Conservation (phyloP, 64 coral and sea anemone species). For the Astreopora myriophthalma region DNA sequence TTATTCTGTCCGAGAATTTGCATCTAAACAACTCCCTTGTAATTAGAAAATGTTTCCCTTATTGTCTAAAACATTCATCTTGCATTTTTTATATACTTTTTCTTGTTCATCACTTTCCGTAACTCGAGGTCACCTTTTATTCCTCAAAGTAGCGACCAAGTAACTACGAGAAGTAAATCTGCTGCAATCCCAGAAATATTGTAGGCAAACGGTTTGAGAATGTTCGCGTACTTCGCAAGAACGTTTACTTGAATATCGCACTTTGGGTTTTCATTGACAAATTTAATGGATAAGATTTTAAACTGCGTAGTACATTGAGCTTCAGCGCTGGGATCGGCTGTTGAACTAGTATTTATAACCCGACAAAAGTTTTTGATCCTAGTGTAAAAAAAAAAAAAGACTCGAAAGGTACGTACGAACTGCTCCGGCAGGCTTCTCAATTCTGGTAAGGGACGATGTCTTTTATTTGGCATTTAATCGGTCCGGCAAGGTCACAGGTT, state of each 20-base stretch:
- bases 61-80: neutral
- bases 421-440: too few relatives aligned
- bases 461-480: too few relatives aligned
- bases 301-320: too few relatives aligned
- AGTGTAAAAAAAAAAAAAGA: too few relatives aligned
- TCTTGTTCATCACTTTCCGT: neutral
- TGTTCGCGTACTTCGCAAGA: neutral
- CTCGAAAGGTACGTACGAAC: too few relatives aligned
- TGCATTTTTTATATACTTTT: neutral
- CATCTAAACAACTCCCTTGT: neutral
- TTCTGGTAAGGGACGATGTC: too few relatives aligned
- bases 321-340: too few relatives aligned
- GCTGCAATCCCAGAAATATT: neutral
- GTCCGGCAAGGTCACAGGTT: too few relatives aligned
- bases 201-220: neutral
- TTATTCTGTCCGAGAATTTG: neutral
- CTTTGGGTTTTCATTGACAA: neutral
- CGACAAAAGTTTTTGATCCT: too few relatives aligned
- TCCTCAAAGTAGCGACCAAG: neutral
- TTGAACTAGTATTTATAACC: too few relatives aligned
- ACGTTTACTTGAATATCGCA: neutral
- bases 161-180: neutral
- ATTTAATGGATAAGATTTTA: neutral
- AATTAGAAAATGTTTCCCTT: conserved; percentile 1
- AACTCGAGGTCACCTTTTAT: neutral